Base-by-base conservation (phyloP, 2,888 invertebrate species). In the Callimorpha dominula region DNA sequence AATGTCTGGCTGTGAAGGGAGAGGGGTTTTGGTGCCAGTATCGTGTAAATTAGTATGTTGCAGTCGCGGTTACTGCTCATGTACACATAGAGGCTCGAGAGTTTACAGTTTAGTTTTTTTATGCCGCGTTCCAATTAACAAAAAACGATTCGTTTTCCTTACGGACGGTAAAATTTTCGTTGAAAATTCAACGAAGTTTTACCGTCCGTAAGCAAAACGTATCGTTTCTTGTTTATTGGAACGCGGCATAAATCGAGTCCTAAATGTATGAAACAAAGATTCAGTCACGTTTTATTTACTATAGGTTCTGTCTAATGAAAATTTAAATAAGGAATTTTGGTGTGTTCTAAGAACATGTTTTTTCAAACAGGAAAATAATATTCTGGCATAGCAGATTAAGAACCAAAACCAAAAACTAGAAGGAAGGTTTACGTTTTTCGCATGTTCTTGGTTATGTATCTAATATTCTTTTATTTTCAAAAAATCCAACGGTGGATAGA, bases 41-140 rank as follows among this genome's bases (percentile, higher is more conserved):
- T 86, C 85, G 87, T 88, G 90, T 93, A 93, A 93, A 93, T 93
- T 92, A 80, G 83, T 80, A 82, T 81, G 85, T 72, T 82, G 83
- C 87, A 87, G 82, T 83, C 83, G 85, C 85, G 85, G 75, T 85
- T 87, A 81, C 83, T 81, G 80, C 81, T 79, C 77, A 57, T 77
- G 80, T 78, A 77, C 82, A 82, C 80, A 82, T 78, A 76, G 78
- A 71, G 69, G 57, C 63, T 54, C 20, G 54, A 17, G 43, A 67
- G 9, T 67, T 66, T 50, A 57, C 52, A 52, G 40, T 12, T 42
- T 31, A 4, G 46, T 49, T 31, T 49, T 14, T 31, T 66, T 66
- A n/a, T n/a, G n/a, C n/a, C n/a, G n/a, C n/a, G n/a, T n/a, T n/a
- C n/a, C n/a, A n/a, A n/a, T n/a, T n/a, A n/a, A n/a, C n/a, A n/a